Evolutionary conservation across 2,888 invertebrate genomes (phyloP).

Genomic region (Eupithecia subumbrata): DNA sequence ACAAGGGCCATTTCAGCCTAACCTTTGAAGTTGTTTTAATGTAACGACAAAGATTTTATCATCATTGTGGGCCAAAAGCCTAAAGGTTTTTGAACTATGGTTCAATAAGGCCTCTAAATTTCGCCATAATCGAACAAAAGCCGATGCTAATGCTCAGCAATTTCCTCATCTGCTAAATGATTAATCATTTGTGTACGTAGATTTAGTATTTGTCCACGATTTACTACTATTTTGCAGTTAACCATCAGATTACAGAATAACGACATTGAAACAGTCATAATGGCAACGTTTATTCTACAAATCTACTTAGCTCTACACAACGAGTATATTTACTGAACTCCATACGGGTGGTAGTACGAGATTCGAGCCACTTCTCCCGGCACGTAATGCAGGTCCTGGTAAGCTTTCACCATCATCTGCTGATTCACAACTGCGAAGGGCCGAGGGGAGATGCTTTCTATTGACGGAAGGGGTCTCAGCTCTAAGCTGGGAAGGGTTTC

Average conservation of each 20-base stretch:
- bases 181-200: not conserved
- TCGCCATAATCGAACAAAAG: not conserved
- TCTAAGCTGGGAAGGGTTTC: constrained; percentile 68
- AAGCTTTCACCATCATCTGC: constrained; percentile 81
- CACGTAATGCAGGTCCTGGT: constrained; percentile 76
- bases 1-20: not conserved
- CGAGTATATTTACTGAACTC: constrained; percentile 63
- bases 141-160: not conserved
- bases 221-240: not conserved
- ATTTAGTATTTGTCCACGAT: not conserved
- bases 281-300: constrained; percentile 33
- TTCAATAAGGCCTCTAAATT: not conserved
- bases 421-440: constrained; percentile 78
- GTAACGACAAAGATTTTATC: not conserved
- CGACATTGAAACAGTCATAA: constrained; percentile 29
- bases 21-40: not conserved
- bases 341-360: constrained; percentile 78
- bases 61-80: not conserved
- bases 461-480: constrained; percentile 74
- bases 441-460: constrained; percentile 78
- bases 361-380: constrained; percentile 76
- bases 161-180: not conserved
- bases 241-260: not conserved
- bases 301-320: constrained; percentile 29
- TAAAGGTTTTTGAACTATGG: not conserved